Conservation (phyloP, 2,888 invertebrate genomes). For the Philaethria dido region DNA sequence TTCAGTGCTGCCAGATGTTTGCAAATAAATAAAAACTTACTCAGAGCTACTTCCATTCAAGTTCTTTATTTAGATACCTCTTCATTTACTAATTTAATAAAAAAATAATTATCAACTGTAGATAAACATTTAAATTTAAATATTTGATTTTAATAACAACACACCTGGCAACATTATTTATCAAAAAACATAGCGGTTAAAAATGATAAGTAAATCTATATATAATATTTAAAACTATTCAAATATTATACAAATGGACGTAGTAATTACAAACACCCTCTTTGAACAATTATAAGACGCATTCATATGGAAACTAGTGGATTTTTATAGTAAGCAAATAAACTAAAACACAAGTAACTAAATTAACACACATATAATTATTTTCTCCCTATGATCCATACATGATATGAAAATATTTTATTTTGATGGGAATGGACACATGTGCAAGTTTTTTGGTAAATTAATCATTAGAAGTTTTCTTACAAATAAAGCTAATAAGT, state of each 20-base stretch:
- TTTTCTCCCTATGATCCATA: too few species aligned
- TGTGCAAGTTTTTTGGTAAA: not conserved
- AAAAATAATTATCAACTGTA: slow-evolving; percentile 14
- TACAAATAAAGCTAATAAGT: too few species aligned
- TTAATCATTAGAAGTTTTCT: not conserved
- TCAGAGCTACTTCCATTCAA: too few species aligned
- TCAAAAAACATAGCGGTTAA: slow-evolving; percentile 25
- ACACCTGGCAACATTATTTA: slow-evolving; percentile 41
- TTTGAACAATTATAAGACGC: slow-evolving; percentile 43
- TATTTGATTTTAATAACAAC: slow-evolving; percentile 24
- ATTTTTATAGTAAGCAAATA: not conserved
- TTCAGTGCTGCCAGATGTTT: slow-evolving; percentile 40
- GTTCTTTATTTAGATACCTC: not conserved
- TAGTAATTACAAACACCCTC: slow-evolving; percentile 59
- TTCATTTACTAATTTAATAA: not conserved
- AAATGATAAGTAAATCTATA: slow-evolving; percentile 30
- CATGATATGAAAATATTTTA: too few species aligned
- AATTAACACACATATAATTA: too few species aligned
- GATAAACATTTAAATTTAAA: slow-evolving; percentile 21
- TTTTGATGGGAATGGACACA: not conserved
- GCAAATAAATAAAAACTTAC: slow-evolving; percentile 12
- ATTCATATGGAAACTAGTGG: slow-evolving; percentile 34
- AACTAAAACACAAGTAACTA: too few species aligned
- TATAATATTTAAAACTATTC: slow-evolving; percentile 51
- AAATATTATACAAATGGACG: slow-evolving; percentile 74